These are phyloP conservation scores for Amphipyra berbera DNA, from an alignment of 2,888 invertebrate genomes.

Conservation along the genomic window DNA sequence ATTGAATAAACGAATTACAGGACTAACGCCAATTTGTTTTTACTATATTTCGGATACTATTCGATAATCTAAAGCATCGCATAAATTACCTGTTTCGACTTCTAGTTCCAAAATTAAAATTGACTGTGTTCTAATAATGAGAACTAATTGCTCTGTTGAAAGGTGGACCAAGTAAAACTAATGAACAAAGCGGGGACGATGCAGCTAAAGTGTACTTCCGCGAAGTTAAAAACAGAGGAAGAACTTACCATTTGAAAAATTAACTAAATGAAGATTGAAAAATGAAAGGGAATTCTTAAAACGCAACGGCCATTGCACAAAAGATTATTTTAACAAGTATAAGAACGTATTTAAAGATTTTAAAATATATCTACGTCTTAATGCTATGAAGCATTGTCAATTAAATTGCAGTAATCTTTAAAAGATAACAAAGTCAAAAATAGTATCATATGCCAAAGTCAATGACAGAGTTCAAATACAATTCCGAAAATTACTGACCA, in stretches of 20 bases:
- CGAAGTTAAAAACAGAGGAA: background rate
- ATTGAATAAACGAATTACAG: too few relatives aligned
- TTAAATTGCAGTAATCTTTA: constrained; percentile 27
- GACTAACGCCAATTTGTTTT: too few relatives aligned
- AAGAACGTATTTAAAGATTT: too few relatives aligned
- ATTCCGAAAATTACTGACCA: constrained; percentile 4
- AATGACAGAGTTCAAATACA: constrained; percentile 39
- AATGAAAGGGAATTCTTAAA: background rate
- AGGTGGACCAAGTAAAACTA: background rate
- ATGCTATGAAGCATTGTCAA: constrained; percentile 4
- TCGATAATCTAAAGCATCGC: too few relatives aligned
- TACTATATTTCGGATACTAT: too few relatives aligned
- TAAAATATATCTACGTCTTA: constrained; percentile 14
- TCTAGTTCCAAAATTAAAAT: too few relatives aligned
- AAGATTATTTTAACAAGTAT: too few relatives aligned
- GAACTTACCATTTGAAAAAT: constrained; percentile 5
- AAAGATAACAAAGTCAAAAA: constrained; percentile 24
- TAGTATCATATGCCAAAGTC: constrained; percentile 42
- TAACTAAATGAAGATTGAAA: constrained; percentile 1
- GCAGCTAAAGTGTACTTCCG: constrained; percentile 2
- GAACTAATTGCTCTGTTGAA: background rate
- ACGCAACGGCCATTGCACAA: too few relatives aligned
- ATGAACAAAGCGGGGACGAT: constrained; percentile 3
- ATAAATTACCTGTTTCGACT: too few relatives aligned
- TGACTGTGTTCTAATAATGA: too few relatives aligned